Evolutionary conservation across 92 coral and sea anemone genomes (phyloP), one percentile per base, ranked within the genome.

Genomic region (Palythoa caribaeorum): DNA sequence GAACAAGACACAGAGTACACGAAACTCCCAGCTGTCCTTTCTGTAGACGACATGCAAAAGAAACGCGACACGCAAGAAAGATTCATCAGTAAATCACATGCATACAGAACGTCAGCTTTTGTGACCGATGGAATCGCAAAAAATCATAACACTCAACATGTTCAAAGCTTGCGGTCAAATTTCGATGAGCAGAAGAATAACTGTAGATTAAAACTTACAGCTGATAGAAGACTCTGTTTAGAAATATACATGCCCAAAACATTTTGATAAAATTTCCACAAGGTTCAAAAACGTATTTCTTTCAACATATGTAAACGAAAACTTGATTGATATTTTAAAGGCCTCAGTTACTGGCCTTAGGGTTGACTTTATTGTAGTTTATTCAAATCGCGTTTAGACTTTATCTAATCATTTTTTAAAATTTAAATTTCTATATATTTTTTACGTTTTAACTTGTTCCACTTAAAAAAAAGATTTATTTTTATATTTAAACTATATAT

Each of bases 181-280:
- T 57, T 40, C 20, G 36, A 78, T 28, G 83, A 57, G 15, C 83
- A 57, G 6, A 8, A 5, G 5, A 2, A 3, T 44, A 44, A 44
- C 5, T 2, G 50, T 44, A 44, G 7, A 44, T 71, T 91, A 15
- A 88, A 71, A 54, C 57, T 88, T 59, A 91, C 93, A 71, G 83
- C 89, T 12, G 88, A 88, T 51, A 79, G 52, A 20, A 88, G 83
- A 20, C 89, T 91, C 16, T 83, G 60, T 66, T 81, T 91, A 39
- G 93, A 91, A 40, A 88, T 91, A 3, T 91, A 87, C 12, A 87
- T 91, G 89, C 93, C 93, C 8, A 70, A 38, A 78, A 78, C 50
- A 52, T 38, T 20, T 76, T 11, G 21, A 15, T 51, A 55, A 44
- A 76, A 71, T 10, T 71, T 37, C 80, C 39, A 20, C 15, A 40